Percentiles rank a stretch among this genome's conserved stretches.
Evolutionary conservation across 2,797 vertebrate species (phyloP).

Genomic region (Oreochromis grahami): DNA sequence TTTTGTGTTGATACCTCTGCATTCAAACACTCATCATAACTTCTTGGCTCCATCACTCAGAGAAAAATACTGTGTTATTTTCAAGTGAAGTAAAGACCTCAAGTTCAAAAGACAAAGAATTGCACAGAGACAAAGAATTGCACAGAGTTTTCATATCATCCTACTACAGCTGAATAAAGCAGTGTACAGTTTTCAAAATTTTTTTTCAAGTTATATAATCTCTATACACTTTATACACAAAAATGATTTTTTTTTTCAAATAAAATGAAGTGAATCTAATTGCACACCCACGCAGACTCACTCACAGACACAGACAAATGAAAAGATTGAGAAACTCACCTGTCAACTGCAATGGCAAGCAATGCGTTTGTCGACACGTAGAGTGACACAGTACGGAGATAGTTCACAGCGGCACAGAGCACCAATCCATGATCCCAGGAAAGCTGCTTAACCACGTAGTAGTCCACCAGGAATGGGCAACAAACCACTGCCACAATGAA

Average conservation of each 20-base stretch:
- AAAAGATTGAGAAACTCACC: conserved; percentile 71
- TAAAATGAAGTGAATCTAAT: neutral
- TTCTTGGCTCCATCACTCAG: neutral
- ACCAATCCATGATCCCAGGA: conserved; percentile 92
- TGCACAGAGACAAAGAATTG: neutral
- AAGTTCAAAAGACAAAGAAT: neutral
- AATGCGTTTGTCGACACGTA: conserved; percentile 96
- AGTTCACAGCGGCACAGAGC: conserved; percentile 91
- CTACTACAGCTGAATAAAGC: neutral
- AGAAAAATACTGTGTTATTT: neutral
- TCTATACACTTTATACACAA: neutral
- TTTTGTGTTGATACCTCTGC: neutral
- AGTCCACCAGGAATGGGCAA: conserved; percentile 97
- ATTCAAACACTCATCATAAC: neutral
- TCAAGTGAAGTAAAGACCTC: neutral
- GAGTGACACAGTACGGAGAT: conserved; percentile 90
- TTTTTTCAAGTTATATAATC: neutral
- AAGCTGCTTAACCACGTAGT: conserved; percentile 92
- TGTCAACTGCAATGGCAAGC: conserved; percentile 93
- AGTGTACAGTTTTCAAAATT: neutral
- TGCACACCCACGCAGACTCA: neutral
- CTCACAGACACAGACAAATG: neutral
- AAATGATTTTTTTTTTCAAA: neutral
- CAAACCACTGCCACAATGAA: conserved; percentile 94
- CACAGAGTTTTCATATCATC: neutral